phyloP scores from a whole-genome alignment of 2,888 invertebrate genomes.

The Unio delphinus region DNA sequence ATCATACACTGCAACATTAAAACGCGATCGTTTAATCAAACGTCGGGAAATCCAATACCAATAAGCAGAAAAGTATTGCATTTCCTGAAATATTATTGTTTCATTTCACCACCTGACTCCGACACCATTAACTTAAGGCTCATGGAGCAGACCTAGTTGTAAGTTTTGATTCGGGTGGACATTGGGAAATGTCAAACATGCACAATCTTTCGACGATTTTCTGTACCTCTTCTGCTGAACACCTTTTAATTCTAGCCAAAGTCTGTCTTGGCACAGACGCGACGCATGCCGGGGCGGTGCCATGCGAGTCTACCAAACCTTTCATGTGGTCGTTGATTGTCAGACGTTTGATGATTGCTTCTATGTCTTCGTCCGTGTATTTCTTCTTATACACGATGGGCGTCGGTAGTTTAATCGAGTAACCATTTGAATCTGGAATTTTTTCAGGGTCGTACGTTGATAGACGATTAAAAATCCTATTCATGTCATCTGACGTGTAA shows the following conservation, averaged over 20 bases:
- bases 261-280: constrained; percentile 37
- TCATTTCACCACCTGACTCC: too few species aligned
- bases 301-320: constrained; percentile 42
- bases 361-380: constrained; percentile 42
- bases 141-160: too few species aligned
- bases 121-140: too few species aligned
- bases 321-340: constrained; percentile 38
- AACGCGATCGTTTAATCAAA: too few species aligned
- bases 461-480: constrained; percentile 28
- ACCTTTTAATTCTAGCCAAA: constrained; percentile 43
- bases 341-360: constrained; percentile 40
- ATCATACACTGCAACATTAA: too few species aligned
- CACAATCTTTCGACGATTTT: constrained; percentile 50
- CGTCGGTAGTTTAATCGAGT: constrained; percentile 36
- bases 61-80: too few species aligned
- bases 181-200: constrained; percentile 31
- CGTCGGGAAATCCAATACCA: too few species aligned
- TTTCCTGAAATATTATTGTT: too few species aligned
- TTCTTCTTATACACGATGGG: constrained; percentile 49
- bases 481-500: constrained; percentile 21
- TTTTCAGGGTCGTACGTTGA: constrained; percentile 45
- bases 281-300: constrained; percentile 30
- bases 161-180: constrained; percentile 34
- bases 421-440: constrained; percentile 42
- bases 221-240: constrained; percentile 46